A percentile compares a stretch with the other conserved stretches of the same genome.
phyloP scores from a whole-genome alignment of 2,113 vertebrate genomes.

The Sinosuthora webbiana region DNA sequence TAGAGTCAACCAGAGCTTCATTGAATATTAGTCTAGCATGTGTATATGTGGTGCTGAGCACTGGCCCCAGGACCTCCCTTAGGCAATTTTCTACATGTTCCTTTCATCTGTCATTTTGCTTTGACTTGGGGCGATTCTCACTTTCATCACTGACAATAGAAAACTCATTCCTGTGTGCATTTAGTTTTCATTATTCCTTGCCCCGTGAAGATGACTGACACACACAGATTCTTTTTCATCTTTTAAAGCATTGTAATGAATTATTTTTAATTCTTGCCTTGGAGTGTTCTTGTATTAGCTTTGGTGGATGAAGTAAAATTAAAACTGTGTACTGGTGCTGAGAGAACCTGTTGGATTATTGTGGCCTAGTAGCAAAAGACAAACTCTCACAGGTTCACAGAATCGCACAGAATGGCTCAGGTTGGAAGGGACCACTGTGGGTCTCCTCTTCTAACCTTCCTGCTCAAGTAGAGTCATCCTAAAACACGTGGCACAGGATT shows the following conservation, averaged over 20 bases:
- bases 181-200: conserved; percentile 53
- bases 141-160: conserved; percentile 68
- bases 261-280: conserved; percentile 53
- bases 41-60: conserved; percentile 27
- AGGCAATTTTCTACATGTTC: conserved; percentile 47
- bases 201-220: conserved; percentile 53
- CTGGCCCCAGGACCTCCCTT: conserved; percentile 36
- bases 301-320: conserved; percentile 36
- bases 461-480: neutral
- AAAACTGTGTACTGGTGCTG: neutral
- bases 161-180: conserved; percentile 60
- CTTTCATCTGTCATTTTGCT: conserved; percentile 69
- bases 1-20: conserved; percentile 51
- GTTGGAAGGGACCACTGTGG: neutral
- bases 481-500: neutral
- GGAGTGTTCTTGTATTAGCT: conserved; percentile 26
- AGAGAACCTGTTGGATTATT: neutral
- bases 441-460: neutral
- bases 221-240: conserved; percentile 46
- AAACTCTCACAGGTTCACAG: neutral
- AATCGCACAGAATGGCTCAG: neutral
- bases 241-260: conserved; percentile 59
- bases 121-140: conserved; percentile 51
- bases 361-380: neutral
- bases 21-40: conserved; percentile 63